Evolutionary conservation across 2,113 vertebrate genomes (phyloP).

Genomic region (Cairina moschata): DNA sequence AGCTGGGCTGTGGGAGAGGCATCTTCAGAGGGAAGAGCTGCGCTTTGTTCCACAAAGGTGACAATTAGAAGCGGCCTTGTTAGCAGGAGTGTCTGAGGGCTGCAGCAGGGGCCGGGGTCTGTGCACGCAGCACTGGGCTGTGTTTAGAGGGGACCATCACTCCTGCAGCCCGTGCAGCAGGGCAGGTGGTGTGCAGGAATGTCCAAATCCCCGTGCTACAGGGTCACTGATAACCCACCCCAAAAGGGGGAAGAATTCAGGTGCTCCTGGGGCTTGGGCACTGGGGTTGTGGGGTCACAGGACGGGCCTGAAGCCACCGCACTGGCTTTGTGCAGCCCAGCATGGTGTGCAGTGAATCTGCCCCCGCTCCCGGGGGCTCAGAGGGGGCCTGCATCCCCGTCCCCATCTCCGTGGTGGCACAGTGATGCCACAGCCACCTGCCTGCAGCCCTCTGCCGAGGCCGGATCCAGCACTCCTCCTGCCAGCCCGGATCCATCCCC

Average conservation of each 20-base stretch:
- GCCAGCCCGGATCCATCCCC: background rate
- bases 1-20: background rate
- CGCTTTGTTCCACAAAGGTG: conserved; percentile 53
- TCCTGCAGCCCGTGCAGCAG: background rate
- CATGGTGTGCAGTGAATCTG: rapidly evolving
- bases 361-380: rapidly evolving
- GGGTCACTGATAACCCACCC: background rate
- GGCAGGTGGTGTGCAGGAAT: background rate
- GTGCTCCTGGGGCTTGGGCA: too few species aligned
- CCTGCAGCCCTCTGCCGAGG: rapidly evolving
- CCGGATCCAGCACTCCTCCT: rapidly evolving
- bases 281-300: background rate
- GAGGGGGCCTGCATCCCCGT: rapidly evolving
- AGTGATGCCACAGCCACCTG: rapidly evolving
- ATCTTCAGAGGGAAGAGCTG: conserved; percentile 41
- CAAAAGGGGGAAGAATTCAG: background rate
- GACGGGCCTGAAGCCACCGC: background rate
- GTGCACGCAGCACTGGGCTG: background rate
- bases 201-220: background rate
- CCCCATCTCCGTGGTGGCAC: background rate
- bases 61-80: conserved; percentile 51
- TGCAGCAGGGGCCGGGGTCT: background rate
- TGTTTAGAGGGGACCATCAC: background rate
- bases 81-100: background rate
- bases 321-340: background rate